Conservation (phyloP, 2,797 vertebrate species). For the Melanotaenia pygmaea region DNA sequence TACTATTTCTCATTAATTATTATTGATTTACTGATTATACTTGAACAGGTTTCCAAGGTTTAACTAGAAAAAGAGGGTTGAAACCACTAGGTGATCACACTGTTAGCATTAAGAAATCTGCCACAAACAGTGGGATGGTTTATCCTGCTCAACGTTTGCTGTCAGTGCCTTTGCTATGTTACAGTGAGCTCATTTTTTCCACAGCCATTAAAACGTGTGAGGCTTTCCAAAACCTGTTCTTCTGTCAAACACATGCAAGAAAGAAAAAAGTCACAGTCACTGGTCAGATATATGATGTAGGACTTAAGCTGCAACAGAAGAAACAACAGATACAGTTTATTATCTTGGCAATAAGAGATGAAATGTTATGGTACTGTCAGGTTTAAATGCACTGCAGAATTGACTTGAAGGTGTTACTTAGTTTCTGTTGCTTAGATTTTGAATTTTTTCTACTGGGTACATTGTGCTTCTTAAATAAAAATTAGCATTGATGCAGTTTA, state of each 20-base stretch:
- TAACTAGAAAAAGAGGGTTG: constrained; percentile 18
- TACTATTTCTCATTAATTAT: constrained; percentile 18
- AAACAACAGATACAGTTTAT: background rate
- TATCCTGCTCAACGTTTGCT: constrained; percentile 41
- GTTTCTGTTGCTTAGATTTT: no score
- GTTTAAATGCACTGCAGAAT: background rate
- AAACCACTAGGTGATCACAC: constrained; percentile 29
- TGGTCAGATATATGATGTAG: constrained; percentile 14
- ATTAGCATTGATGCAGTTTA: background rate
- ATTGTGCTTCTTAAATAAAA: no score
- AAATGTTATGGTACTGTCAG: background rate
- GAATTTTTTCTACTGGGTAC: no score
- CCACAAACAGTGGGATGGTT: constrained; percentile 54
- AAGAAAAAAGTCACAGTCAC: constrained; percentile 42
- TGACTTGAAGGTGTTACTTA: background rate
- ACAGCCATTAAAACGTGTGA: constrained; percentile 67
- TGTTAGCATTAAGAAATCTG: constrained; percentile 47
- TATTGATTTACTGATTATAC: background rate
- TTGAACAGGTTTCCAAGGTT: constrained; percentile 15
- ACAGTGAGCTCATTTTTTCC: constrained; percentile 80
- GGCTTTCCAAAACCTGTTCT: constrained; percentile 63
- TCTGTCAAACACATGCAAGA: constrained; percentile 47
- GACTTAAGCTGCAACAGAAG: background rate
- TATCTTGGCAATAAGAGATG: background rate
- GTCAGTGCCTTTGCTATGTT: constrained; percentile 59